Base-by-base conservation (phyloP, 2,888 invertebrate genomes). In the Ptychoptera albimana region DNA sequence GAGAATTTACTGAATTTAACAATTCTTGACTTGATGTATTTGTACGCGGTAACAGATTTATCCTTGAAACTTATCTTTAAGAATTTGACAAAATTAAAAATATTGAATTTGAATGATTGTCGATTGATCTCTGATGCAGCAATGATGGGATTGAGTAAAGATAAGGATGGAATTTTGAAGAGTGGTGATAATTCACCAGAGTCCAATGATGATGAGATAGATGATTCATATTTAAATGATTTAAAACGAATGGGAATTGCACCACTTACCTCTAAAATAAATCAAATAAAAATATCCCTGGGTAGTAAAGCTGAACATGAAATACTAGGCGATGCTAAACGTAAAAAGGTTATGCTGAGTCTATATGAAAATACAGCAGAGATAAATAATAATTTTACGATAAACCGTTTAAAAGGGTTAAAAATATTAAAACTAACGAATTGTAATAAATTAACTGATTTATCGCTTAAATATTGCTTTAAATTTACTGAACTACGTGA, bases 381-480 rank as follows among this genome's bases (percentile, higher is more conserved):
- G 8, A 63, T 61, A 45, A 60, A 23, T 23, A 23, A 63, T 43
- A 71, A 72, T 2, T 72, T 68, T 53, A 74, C 74, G 8, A 64
- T 78, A 46, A 69, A 69, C 31, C 64, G 71, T 31, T 54, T 77
- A 11, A 71, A 65, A 49, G 65, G 69, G 0, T 65, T 84, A 2
- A 67, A 63, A 47, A 67, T 71, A 40, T 63, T 84, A 7, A 76
- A 82, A 56, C 64, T 84, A 12, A 73, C 75, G 46, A 74, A 75
- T 1, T 83, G 83, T 56, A 77, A 75, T 50, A 73, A 73, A 59
- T 75, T 84, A 43, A 78, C 81, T 13, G 82, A 84, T 60, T 73
- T 79, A 1, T 79, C 82, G 49, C 57, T 84, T 9, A 77, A 72
- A 48, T 75, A 79, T 53, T 75, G 79, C 35, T 71, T 83, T 49